These are phyloP conservation scores for Spodoptera exigua DNA, from an alignment of 2,888 invertebrate species.

Conservation along the genomic window DNA sequence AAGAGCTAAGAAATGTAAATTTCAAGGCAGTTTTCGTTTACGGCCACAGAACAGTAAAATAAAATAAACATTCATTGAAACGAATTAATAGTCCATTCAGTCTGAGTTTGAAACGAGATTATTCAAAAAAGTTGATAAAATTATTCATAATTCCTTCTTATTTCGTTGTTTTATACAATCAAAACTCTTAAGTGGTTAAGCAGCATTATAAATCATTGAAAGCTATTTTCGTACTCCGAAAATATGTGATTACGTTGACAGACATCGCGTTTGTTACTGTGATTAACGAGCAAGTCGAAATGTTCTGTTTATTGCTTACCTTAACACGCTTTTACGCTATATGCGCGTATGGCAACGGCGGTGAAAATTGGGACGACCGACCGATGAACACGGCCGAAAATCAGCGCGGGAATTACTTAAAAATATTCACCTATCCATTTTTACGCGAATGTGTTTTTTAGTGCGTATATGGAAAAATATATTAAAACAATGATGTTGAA, in stretches of 20 bases:
- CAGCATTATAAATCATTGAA: slow-evolving; percentile 45
- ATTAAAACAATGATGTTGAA: slow-evolving; percentile 18
- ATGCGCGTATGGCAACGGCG: slow-evolving; percentile 32
- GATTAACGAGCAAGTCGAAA: slow-evolving; percentile 52
- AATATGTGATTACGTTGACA: slow-evolving; percentile 57
- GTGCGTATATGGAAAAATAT: slow-evolving; percentile 22
- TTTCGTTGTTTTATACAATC: slow-evolving; percentile 29
- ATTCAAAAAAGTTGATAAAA: slow-evolving; percentile 29
- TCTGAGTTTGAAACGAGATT: slow-evolving; percentile 16
- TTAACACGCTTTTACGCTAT: slow-evolving; percentile 41
- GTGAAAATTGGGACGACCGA: slow-evolving; percentile 42
- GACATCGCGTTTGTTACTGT: slow-evolving; percentile 50
- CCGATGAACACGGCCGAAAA: slow-evolving; percentile 25
- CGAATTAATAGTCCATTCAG: slow-evolving; percentile 25
- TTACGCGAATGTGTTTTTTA: slow-evolving; percentile 28
- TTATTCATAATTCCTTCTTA: slow-evolving; percentile 29
- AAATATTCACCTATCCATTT: slow-evolving; percentile 11
- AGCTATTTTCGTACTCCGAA: slow-evolving; percentile 39
- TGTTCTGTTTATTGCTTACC: slow-evolving; percentile 55
- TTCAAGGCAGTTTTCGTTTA: too few relatives aligned
- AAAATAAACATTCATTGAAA: not conserved
- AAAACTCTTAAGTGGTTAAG: slow-evolving; percentile 41
- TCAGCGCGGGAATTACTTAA: slow-evolving; percentile 20
- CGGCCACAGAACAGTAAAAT: not conserved
- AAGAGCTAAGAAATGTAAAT: too few relatives aligned